phyloP scores from a whole-genome alignment of 2,888 invertebrate species.

The Callimorpha dominula region DNA sequence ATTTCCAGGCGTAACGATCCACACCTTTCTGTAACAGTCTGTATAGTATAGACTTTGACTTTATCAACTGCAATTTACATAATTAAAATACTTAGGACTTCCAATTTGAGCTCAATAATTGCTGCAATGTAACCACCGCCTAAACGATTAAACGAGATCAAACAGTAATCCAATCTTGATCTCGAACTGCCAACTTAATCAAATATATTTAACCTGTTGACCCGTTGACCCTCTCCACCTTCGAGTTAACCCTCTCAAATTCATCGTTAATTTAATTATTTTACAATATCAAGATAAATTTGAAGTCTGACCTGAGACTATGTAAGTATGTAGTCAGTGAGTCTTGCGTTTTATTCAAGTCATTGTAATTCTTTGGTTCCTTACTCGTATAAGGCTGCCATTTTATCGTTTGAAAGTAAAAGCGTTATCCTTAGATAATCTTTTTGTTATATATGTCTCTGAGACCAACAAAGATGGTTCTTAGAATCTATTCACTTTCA shows the following conservation, averaged over 20 bases:
- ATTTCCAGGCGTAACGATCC: too few species aligned
- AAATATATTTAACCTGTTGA: not conserved
- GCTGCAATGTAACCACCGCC: not conserved
- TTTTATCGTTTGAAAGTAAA: too few species aligned
- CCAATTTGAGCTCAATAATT: not conserved
- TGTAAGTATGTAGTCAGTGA: not conserved
- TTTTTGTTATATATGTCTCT: too few species aligned
- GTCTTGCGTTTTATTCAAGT: not conserved
- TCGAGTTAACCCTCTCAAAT: not conserved
- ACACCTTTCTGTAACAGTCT: too few species aligned
- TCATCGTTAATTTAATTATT: constrained; percentile 14
- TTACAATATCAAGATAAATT: constrained; percentile 9
- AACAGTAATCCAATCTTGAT: constrained; percentile 4
- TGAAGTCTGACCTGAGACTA: not conserved
- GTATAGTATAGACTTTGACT: too few species aligned
- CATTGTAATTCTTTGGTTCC: not conserved
- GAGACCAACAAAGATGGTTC: too few species aligned
- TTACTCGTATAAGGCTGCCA: too few species aligned
- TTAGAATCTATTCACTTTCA: too few species aligned
- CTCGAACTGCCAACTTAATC: not conserved
- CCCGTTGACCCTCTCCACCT: not conserved
- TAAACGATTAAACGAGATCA: constrained; percentile 1
- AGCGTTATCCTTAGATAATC: too few species aligned
- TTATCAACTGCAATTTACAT: too few species aligned
- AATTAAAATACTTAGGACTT: too few species aligned